Evolutionary conservation across 30 jellyfish, hydroid and myxozoan species (phyloP).

Genomic region (Pelagia noctiluca): DNA sequence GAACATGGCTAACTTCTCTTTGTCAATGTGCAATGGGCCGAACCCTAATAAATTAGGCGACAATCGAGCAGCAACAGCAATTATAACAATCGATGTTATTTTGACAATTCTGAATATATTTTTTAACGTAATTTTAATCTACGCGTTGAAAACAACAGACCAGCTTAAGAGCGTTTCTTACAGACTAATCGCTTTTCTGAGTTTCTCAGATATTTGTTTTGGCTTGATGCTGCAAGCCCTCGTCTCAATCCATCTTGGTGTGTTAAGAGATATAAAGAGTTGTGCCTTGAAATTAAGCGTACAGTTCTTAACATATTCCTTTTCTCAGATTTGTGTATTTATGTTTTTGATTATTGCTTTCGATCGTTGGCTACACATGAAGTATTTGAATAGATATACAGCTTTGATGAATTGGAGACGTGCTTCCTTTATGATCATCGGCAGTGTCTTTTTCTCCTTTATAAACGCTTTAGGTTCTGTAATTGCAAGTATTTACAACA

Average conservation of each 20-base stretch:
- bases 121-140: constrained; percentile 11
- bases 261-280: constrained; percentile 10
- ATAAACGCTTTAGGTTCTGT: constrained; percentile 33
- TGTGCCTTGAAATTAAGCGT: constrained; percentile 42
- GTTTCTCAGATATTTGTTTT: constrained; percentile 51
- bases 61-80: no score
- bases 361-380: constrained; percentile 58
- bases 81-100: no score
- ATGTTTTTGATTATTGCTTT: constrained; percentile 42
- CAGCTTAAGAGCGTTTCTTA: constrained; percentile 39
- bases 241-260: constrained; percentile 28
- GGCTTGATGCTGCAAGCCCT: constrained; percentile 47
- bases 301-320: constrained; percentile 48
- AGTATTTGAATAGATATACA: constrained; percentile 53
- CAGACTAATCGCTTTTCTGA: constrained; percentile 27
- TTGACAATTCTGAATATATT: constrained; percentile 39
- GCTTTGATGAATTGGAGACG: constrained; percentile 34
- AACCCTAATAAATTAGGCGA: no score
- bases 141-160: constrained; percentile 23
- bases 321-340: constrained; percentile 52
- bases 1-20: no score
- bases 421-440: constrained; percentile 1
- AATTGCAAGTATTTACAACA: constrained; percentile 30
- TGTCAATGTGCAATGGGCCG: no score
- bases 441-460: constrained; percentile 6